Conservation (phyloP, 2,888 invertebrate genomes). For the Agonum fuliginosum region DNA sequence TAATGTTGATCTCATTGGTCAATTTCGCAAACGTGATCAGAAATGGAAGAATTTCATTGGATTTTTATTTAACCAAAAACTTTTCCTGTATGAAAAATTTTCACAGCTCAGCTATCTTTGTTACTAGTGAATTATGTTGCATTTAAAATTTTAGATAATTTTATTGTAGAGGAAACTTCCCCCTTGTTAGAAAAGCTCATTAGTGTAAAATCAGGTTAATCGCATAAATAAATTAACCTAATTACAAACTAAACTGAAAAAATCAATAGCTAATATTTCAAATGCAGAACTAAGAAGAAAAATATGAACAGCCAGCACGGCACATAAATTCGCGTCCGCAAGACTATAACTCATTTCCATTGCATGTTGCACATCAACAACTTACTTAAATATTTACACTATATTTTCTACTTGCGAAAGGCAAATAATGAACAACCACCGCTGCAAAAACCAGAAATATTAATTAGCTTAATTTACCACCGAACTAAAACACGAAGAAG, state of each 20-base stretch:
- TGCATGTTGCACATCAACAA: conserved; percentile 23
- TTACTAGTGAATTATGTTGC: not conserved
- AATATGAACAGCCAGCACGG: conserved; percentile 18
- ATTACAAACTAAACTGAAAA: conserved; percentile 21
- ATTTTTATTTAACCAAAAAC: too few relatives aligned
- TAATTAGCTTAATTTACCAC: conserved; percentile 25
- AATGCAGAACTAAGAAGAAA: conserved; percentile 26
- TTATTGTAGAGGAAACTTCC: too few relatives aligned
- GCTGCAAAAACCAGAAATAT: not conserved
- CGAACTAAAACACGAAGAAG: too few relatives aligned
- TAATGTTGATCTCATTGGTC: too few relatives aligned
- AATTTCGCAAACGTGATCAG: too few relatives aligned
- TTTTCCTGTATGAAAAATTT: too few relatives aligned
- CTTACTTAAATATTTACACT: conserved; percentile 30
- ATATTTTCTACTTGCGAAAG: not conserved
- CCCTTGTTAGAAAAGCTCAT: conserved; percentile 20
- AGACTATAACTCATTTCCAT: conserved; percentile 20
- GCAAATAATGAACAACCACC: not conserved
- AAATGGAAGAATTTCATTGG: too few relatives aligned
- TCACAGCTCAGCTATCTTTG: too few relatives aligned
- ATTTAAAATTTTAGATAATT: too few relatives aligned
- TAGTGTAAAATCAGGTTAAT: conserved; percentile 34
- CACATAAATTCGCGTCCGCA: conserved; percentile 16
- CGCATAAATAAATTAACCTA: conserved; percentile 37
- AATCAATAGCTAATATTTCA: conserved; percentile 33